phyloP scores from a whole-genome alignment of 2,797 vertebrate species.

The Spinus pinus region DNA sequence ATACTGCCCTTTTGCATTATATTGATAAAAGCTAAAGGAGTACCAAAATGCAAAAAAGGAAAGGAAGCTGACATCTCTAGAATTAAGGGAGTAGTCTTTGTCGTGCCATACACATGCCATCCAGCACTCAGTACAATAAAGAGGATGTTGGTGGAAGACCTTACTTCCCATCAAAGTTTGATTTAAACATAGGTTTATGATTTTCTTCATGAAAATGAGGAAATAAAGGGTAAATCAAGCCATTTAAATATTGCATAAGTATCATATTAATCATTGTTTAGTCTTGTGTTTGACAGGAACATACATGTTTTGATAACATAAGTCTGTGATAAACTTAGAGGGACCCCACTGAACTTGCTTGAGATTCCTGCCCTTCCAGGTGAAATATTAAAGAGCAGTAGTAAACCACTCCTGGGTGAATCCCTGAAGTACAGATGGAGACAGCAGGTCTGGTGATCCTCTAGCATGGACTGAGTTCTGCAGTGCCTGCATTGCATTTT shows the following conservation, averaged over 20 bases:
- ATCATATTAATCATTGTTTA: not conserved
- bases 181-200: not conserved
- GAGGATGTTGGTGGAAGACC: not conserved
- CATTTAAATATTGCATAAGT: not conserved
- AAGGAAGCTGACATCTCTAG: not conserved
- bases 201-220: not conserved
- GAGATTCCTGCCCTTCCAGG: not conserved
- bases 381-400: not conserved
- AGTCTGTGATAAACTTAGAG: not conserved
- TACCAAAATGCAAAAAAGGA: not conserved
- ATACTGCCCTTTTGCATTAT: not conserved
- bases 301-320: not conserved
- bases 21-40: not conserved
- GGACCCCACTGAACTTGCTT: no score
- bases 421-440: not conserved
- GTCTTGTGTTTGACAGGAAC: not conserved
- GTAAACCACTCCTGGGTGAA: not conserved
- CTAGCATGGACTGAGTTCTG: not conserved
- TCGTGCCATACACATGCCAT: not conserved
- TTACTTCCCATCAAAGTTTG: not conserved
- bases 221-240: not conserved
- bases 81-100: not conserved
- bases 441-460: not conserved
- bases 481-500: not conserved
- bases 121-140: not conserved